These are phyloP conservation scores for Hippoglossus hippoglossus DNA, from an alignment of 2,797 vertebrate genomes.

Conservation along the genomic window DNA sequence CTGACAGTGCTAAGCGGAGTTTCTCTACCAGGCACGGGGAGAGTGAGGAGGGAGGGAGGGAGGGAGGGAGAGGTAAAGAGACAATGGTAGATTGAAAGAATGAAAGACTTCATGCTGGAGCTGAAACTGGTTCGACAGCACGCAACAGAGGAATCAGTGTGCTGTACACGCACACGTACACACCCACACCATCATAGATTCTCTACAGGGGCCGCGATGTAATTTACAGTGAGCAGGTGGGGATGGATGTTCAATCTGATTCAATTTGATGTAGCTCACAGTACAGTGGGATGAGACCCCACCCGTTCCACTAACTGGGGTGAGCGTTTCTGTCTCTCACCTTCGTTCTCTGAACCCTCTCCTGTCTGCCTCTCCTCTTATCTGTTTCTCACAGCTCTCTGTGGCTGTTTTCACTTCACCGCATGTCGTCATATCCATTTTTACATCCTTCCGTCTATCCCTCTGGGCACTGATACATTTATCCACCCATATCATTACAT, in stretches of 20 bases:
- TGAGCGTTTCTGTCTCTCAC: conserved; percentile 61
- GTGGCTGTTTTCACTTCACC: conserved; percentile 27
- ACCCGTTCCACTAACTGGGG: conserved; percentile 68
- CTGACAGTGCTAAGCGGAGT: conserved; percentile 67
- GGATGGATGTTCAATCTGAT: conserved; percentile 81
- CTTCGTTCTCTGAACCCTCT: conserved; percentile 37
- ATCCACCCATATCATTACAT: conserved; percentile 4
- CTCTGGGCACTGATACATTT: conserved; percentile 1
- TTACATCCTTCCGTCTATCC: background rate
- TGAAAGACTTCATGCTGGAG: conserved; percentile 71
- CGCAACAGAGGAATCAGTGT: conserved; percentile 57
- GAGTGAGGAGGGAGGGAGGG: background rate
- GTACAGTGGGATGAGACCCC: conserved; percentile 68
- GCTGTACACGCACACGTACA: conserved; percentile 40
- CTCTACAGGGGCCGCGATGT: conserved; percentile 70
- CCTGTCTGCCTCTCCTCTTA: conserved; percentile 18
- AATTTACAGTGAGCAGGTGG: conserved; percentile 82
- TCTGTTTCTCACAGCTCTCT: conserved; percentile 33
- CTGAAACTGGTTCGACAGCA: conserved; percentile 70
- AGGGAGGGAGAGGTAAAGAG: conserved; percentile 27
- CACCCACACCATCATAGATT: conserved; percentile 58
- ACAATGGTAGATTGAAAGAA: conserved; percentile 72
- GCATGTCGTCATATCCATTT: conserved; percentile 1
- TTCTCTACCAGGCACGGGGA: conserved; percentile 44
- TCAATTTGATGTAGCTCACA: conserved; percentile 79